Evolutionary conservation across 2,113 vertebrate species (phyloP).

Genomic region (Pipa parva): DNA sequence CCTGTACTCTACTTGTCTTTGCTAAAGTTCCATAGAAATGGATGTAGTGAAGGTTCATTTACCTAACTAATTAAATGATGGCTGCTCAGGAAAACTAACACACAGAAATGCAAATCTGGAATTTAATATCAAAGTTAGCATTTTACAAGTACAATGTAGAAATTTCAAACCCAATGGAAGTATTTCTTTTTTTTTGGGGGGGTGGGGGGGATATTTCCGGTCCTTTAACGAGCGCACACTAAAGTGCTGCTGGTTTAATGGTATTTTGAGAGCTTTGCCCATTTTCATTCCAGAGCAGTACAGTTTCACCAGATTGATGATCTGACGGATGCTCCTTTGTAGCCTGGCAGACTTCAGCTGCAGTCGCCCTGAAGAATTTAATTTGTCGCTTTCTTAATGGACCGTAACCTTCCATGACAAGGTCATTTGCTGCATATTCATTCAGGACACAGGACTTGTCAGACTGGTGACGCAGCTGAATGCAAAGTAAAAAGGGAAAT

Average conservation of each 20-base stretch:
- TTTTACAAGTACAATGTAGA: too few relatives aligned
- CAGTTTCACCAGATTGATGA: slow-evolving; percentile 32
- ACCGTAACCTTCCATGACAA: slow-evolving; percentile 42
- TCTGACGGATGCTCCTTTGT: slow-evolving; percentile 28
- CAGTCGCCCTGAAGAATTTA: slow-evolving; percentile 42
- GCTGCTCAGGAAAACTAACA: too few relatives aligned
- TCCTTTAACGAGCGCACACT: too few relatives aligned
- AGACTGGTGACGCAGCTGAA: slow-evolving; percentile 33
- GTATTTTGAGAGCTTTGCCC: neutral
- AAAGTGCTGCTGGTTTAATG: neutral
- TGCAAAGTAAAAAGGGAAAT: slow-evolving; percentile 9
- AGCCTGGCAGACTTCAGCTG: slow-evolving; percentile 35
- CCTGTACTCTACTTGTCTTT: too few relatives aligned
- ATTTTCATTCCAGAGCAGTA: neutral
- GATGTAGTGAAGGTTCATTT: too few relatives aligned
- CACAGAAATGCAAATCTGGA: too few relatives aligned
- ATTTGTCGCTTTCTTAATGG: slow-evolving; percentile 44
- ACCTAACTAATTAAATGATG: too few relatives aligned
- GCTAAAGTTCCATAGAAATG: too few relatives aligned
- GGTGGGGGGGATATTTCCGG: too few relatives aligned
- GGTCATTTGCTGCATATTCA: slow-evolving; percentile 37
- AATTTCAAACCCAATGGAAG: too few relatives aligned
- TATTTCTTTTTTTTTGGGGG: too few relatives aligned
- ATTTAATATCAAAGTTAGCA: too few relatives aligned
- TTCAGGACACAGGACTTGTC: slow-evolving; percentile 32